A percentile compares a stretch with the other conserved stretches of the same genome.
Evolutionary conservation across 2,888 invertebrate genomes (phyloP).

Genomic region (Lepas anatifera): DNA sequence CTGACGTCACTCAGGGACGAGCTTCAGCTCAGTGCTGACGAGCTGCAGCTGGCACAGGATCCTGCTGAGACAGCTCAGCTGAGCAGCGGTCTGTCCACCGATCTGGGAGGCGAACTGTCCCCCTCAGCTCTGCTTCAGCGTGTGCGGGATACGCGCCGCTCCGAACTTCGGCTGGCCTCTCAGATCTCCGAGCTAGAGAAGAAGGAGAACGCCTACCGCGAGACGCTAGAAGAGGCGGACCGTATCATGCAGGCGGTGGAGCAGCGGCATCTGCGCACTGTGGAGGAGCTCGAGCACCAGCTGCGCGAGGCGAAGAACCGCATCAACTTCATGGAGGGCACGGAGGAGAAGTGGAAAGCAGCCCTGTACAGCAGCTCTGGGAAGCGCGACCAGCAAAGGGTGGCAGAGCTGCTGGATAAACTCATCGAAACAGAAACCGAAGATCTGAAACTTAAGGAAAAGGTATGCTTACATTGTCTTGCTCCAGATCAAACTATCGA

Average conservation of each 20-base stretch:
- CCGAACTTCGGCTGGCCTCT: background rate
- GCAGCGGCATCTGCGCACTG: slow-evolving; percentile 23
- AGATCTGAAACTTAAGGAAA: background rate
- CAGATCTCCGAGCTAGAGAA: slow-evolving; percentile 19
- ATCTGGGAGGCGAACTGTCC: background rate
- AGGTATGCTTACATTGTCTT: too few relatives aligned
- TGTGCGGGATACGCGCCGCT: background rate
- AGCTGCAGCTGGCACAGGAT: background rate
- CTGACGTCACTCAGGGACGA: background rate
- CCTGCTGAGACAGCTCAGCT: too few relatives aligned
- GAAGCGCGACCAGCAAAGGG: background rate
- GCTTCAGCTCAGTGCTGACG: background rate
- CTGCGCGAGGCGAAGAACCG: background rate
- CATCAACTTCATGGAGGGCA: slow-evolving; percentile 9
- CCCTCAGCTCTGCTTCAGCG: background rate
- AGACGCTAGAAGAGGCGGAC: slow-evolving; percentile 27
- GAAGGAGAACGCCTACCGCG: slow-evolving; percentile 24
- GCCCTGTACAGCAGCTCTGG: background rate
- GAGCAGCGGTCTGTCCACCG: too few relatives aligned
- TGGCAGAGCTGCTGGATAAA: slow-evolving; percentile 7
- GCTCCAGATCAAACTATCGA: too few relatives aligned
- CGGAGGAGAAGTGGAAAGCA: background rate
- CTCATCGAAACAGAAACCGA: slow-evolving; percentile 9
- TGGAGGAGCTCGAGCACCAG: slow-evolving; percentile 18
- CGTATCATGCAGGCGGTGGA: slow-evolving; percentile 27